Percentiles rank a stretch among this genome's conserved stretches.
Evolutionary conservation across 2,888 invertebrate species (phyloP).

Genomic region (Holacanthella duospinosa): DNA sequence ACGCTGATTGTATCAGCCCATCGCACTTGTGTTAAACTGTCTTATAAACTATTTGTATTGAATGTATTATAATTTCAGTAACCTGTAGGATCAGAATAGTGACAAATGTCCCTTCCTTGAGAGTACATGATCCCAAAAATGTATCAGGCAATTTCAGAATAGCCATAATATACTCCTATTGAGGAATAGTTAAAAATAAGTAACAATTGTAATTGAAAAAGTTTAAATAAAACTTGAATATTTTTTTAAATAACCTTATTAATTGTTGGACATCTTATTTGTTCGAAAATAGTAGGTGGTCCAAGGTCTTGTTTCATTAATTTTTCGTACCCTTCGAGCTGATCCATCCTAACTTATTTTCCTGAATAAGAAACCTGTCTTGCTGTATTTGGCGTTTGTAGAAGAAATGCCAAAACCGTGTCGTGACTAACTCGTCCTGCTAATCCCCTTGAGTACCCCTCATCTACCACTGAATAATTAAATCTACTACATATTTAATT

Average conservation of each 20-base stretch:
- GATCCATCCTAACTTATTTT: not conserved
- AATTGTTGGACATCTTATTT: not conserved
- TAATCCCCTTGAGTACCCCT: too few relatives aligned
- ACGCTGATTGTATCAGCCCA: too few relatives aligned
- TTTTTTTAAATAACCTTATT: not conserved
- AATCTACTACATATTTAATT: too few relatives aligned
- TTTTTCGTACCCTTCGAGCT: slow-evolving; percentile 5
- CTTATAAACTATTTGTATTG: too few relatives aligned
- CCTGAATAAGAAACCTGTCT: not conserved
- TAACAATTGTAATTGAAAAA: too few relatives aligned
- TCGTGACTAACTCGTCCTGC: too few relatives aligned
- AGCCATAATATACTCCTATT: not conserved
- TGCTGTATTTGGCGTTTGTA: too few relatives aligned
- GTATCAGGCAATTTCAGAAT: slow-evolving; percentile 19
- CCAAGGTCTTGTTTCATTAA: not conserved
- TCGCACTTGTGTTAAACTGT: too few relatives aligned
- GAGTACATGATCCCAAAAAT: slow-evolving; percentile 24
- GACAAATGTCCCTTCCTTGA: slow-evolving; percentile 26
- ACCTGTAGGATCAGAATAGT: slow-evolving; percentile 19
- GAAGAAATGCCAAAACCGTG: too few relatives aligned
- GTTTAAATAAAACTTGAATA: not conserved
- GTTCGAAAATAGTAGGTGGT: not conserved
- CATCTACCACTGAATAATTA: too few relatives aligned
- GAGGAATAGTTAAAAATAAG: not conserved
- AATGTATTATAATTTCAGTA: too few relatives aligned